Evolutionary conservation across 2,797 vertebrate species (phyloP).

Genomic region (Sebastes paucispinis): DNA sequence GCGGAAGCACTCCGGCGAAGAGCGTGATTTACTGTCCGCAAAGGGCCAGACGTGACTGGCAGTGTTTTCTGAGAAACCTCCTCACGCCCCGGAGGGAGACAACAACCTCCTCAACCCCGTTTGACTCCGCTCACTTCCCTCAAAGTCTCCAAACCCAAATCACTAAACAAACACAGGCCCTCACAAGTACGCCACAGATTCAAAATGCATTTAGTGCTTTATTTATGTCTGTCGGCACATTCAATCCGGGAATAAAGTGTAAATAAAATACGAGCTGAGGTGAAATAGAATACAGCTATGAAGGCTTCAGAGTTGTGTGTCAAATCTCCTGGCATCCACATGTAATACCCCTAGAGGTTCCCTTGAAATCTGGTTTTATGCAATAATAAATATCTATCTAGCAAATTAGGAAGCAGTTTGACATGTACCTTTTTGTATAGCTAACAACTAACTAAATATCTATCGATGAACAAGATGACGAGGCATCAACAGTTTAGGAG

Average conservation of each 20-base stretch:
- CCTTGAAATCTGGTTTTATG: background rate
- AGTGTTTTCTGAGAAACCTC: constrained; percentile 69
- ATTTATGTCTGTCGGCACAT: background rate
- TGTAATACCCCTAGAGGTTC: background rate
- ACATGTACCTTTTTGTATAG: background rate
- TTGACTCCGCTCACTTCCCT: constrained; percentile 17
- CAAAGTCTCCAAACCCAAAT: constrained; percentile 48
- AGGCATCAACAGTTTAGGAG: background rate
- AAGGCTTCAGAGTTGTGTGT: background rate
- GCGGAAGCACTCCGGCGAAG: constrained; percentile 58
- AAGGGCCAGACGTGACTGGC: constrained; percentile 71
- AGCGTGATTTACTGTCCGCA: constrained; percentile 71
- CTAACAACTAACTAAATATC: background rate
- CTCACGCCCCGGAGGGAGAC: constrained; percentile 45
- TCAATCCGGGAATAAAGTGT: background rate
- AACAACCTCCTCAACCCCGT: constrained; percentile 53
- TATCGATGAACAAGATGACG: background rate
- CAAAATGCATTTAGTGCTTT: constrained; percentile 3
- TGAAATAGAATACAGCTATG: background rate
- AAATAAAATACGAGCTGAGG: background rate
- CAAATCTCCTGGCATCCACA: background rate
- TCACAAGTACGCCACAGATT: constrained; percentile 22
- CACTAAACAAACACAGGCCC: constrained; percentile 50
- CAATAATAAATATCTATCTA: background rate
- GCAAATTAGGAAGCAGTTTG: background rate